These are phyloP conservation scores for Mythimna impura DNA, from an alignment of 2,888 invertebrate species.

Conservation along the genomic window DNA sequence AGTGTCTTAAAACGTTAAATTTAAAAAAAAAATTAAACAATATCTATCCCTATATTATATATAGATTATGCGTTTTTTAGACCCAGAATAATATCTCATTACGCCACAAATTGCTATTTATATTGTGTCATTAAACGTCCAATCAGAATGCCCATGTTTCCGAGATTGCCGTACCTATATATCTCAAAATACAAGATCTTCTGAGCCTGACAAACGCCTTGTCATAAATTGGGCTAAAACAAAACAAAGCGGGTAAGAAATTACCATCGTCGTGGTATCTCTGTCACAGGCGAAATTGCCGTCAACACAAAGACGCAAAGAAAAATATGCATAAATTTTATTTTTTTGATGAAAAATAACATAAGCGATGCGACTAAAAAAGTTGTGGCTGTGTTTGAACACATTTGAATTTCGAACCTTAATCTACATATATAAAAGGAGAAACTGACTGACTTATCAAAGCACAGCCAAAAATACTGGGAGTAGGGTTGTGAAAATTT, in stretches of 20 bases:
- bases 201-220: constrained; percentile 72
- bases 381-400: not conserved
- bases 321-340: constrained; percentile 22
- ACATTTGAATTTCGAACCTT: not conserved
- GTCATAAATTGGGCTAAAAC: constrained; percentile 68
- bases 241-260: constrained; percentile 44
- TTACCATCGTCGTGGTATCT: constrained; percentile 36
- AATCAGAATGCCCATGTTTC: constrained; percentile 30
- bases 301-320: constrained; percentile 45
- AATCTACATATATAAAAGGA: no score
- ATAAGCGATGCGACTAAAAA: not conserved
- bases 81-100: not conserved
- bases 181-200: constrained; percentile 55
- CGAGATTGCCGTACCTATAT: constrained; percentile 27
- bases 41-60: no score
- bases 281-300: constrained; percentile 34
- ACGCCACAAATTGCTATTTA: constrained; percentile 18
- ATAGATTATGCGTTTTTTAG: no score
- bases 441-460: no score
- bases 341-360: constrained; percentile 11
- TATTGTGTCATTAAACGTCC: not conserved
- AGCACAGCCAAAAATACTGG: no score
- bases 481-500: no score
- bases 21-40: no score
- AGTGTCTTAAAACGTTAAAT: no score